Evolutionary conservation across 2,797 vertebrate species (phyloP), one percentile per base, ranked within the genome.

Genomic region (Cossypha polioptera): DNA sequence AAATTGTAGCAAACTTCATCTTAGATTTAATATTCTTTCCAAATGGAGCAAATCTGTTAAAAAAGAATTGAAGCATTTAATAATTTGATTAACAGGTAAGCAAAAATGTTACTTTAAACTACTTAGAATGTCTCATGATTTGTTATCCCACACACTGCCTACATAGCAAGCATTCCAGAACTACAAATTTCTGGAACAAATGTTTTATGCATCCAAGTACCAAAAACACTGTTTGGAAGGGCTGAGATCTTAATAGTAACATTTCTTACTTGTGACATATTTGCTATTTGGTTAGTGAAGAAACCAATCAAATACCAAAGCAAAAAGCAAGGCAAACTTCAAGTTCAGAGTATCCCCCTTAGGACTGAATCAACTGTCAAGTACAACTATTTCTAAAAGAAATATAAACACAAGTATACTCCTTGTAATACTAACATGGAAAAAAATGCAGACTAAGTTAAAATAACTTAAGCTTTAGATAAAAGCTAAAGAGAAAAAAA

Each of bases 71-170:
- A 68, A 76, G 12, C 31, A 67, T 50, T 83, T 43, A 63, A 69
- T 63, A 74, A 67, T 67, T 62, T 68, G 5, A 87, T 77, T 68
- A 85, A 86, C 43, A 92, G 51, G 47, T 94, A 91, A 92, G 50
- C 88, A 95, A 88, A 92, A 95, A 40, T 10, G 22, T 74, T 75
- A 63, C 72, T 94, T 92, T 71, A 82, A 91, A 71, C 55, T 74
- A 69, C 42, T 92, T 66, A 76, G 10, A 68, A n/a, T 25, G 29
- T 61, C 81, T 94, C 81, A 65, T 79, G 63, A 87, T 82, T 82
- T 77, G 71, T 76, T 74, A 94, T 91, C 94, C 92, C 87, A 85
- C 96, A 87, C 59, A 55, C 81, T 71, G 74, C 88, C 91, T 83
- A 95, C 94, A 76, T 55, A 86, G 48, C 45, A 93, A 76, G 59